Evolutionary conservation across 1,140 invertebrate species (phyloP).

Genomic region (Drosophila carrolli): DNA sequence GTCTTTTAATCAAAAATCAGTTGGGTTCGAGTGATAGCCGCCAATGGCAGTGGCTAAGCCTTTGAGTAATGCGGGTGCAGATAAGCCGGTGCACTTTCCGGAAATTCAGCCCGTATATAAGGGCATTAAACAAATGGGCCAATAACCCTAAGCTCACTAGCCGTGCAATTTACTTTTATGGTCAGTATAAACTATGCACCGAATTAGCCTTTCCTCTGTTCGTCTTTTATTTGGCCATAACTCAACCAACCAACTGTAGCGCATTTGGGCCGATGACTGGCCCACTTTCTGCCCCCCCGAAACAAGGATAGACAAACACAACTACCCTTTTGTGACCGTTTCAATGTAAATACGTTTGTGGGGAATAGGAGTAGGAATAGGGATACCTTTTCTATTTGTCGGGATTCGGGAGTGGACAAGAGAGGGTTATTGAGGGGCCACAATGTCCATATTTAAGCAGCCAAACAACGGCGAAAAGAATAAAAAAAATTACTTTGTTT

Average conservation of each 20-base stretch:
- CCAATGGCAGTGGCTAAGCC: neutral
- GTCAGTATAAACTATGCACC: slow-evolving; percentile 55
- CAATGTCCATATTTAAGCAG: slow-evolving; percentile 70
- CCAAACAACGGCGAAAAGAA: slow-evolving; percentile 30
- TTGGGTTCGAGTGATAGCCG: neutral
- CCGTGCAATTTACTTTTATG: slow-evolving; percentile 53
- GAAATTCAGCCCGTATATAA: slow-evolving; percentile 23
- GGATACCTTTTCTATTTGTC: slow-evolving; percentile 63
- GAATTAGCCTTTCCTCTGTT: slow-evolving; percentile 44
- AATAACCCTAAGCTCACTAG: slow-evolving; percentile 46
- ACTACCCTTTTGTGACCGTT: slow-evolving; percentile 59
- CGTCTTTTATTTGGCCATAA: slow-evolving; percentile 53
- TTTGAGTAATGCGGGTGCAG: slow-evolving; percentile 26
- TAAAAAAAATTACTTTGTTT: slow-evolving; percentile 75
- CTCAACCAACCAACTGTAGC: slow-evolving; percentile 61
- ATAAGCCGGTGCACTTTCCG: slow-evolving; percentile 24
- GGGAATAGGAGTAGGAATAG: slow-evolving; percentile 9
- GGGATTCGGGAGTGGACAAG: slow-evolving; percentile 3
- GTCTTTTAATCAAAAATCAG: slow-evolving; percentile 6
- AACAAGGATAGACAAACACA: slow-evolving; percentile 27
- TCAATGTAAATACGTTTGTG: slow-evolving; percentile 55
- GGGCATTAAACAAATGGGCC: slow-evolving; percentile 35
- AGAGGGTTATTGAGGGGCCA: slow-evolving; percentile 8
- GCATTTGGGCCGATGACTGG: slow-evolving; percentile 45
- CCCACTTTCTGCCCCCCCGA: neutral